Evolutionary conservation across 2,888 invertebrate genomes (phyloP), one percentile per base, ranked within the genome.

Genomic region (Tiphia femorata): DNA sequence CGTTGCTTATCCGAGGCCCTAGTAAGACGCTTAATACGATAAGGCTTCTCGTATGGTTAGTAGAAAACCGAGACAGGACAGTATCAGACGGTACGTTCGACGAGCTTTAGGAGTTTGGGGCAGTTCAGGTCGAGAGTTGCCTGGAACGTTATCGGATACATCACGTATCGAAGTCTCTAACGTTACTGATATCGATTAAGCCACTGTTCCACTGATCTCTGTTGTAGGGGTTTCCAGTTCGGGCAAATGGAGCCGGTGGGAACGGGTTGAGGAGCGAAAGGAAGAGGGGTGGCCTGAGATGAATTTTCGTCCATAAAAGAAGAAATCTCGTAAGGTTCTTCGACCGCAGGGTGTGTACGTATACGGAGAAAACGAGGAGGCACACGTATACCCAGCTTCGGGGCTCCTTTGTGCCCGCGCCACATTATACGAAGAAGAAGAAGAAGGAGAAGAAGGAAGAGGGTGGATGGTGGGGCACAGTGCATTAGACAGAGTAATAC

Each of bases 401-500:
- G 38, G 40, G 48, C 50, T 59, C 52, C 53, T 64, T 65, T 59
- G 69, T 53, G 38, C 52, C 19, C 41, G 46, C 49, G 56, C 48
- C 49, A 55, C 62, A 53, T 61, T 66, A 61, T 49, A 58, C n/a
- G n/a, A n/a, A n/a, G n/a, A n/a, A n/a, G n/a, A n/a, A n/a, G n/a
- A n/a, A n/a, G n/a, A n/a, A n/a, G n/a, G n/a, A n/a, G n/a, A n/a
- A n/a, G n/a, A n/a, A n/a, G n/a, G n/a, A n/a, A n/a, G n/a, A n/a
- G n/a, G n/a, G n/a, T n/a, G n/a, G n/a, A n/a, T n/a, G n/a, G n/a
- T n/a, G n/a, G 52, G 44, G 46, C 38, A 42, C 46, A 54, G 46
- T 55, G 64, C 63, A 70, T 67, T 69, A 67, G 67, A 66, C 57
- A 50, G 61, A 66, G 58, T 71, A 62, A 62, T 67, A 70, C 57